Evolutionary conservation across 2,888 invertebrate genomes (phyloP), one percentile per base, ranked within the genome.

Genomic region (Diarsia rubi): DNA sequence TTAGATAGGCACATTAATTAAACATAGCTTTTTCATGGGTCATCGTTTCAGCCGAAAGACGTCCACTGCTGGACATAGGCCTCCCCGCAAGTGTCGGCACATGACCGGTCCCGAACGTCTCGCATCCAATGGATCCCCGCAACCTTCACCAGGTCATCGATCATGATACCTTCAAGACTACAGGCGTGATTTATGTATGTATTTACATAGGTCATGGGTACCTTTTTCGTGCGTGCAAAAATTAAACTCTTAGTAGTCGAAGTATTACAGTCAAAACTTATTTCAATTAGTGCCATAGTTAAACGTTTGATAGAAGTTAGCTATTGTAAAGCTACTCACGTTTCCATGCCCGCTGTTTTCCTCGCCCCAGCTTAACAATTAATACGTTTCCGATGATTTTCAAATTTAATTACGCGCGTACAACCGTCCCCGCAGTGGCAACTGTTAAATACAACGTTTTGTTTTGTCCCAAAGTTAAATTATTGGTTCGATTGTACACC

Each of bases 301-400:
- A 19, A 47, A 73, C 12, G 0, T 42, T 47, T n/a, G 14, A 60
- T 27, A 27, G n/a, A 42, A 44, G 44, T 60, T 37, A 6, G 6
- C 62, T 27, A 44, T 64, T 44, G 14, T 47, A 2, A 67, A 16
- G 14, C 67, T 19, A 12, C 42, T 44, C 78, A 78, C 71, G 54
- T 54, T 11, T 14, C 52, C n/a, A 2, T 16, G 0, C 3, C 14
- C 72, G 75, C 73, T 6, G 8, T 14, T 75, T 68, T 60, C 44
- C 19, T 84, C 66, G 68, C 84, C 75, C 37, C 62, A 78, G 27
- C 49, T 59, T 65, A 71, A 88, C 78, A 86, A 85, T 83, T 83
- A 86, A 87, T 88, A 79, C 81, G 77, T 87, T 86, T 88, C 79
- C 82, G 80, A 88, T 88, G 75, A 87, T 85, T 87, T 88, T 75